Evolutionary conservation across 1,140 invertebrate genomes (phyloP).

Genomic region (Caenorhabditis brenneri): DNA sequence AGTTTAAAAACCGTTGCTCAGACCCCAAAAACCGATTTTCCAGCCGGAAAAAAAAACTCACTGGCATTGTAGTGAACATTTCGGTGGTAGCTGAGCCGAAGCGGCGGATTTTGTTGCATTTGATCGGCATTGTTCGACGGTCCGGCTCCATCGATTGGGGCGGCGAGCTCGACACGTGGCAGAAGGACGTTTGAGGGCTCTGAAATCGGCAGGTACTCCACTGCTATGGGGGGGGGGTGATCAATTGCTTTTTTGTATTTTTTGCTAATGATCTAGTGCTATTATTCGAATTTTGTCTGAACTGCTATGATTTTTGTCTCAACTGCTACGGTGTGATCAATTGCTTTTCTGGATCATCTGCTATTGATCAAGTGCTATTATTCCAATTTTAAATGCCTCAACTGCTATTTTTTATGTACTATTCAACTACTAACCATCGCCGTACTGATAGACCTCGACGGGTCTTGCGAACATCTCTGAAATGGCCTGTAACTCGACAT

Average conservation of each 20-base stretch:
- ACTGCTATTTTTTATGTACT: too few species aligned
- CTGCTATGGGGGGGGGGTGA: too few species aligned
- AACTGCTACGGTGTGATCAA: too few species aligned
- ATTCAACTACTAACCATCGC: constrained; percentile 80
- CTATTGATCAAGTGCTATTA: too few species aligned
- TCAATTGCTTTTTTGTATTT: too few species aligned
- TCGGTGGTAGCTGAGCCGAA: constrained; percentile 87
- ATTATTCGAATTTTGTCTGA: too few species aligned
- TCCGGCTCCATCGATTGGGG: background rate
- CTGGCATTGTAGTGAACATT: constrained; percentile 83
- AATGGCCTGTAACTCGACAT: constrained; percentile 91
- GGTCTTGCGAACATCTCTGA: constrained; percentile 89
- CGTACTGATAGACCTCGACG: constrained; percentile 90
- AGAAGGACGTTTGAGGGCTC: constrained; percentile 88
- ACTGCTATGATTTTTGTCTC: too few species aligned
- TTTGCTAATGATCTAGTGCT: too few species aligned
- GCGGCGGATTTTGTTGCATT: constrained; percentile 77
- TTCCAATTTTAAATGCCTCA: too few species aligned
- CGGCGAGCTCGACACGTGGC: constrained; percentile 69
- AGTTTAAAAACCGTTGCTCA: background rate
- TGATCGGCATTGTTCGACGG: background rate
- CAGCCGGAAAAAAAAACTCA: background rate
- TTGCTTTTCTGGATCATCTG: too few species aligned
- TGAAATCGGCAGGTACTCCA: constrained; percentile 53
- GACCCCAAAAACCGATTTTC: background rate